phyloP scores from a whole-genome alignment of 1,140 invertebrate species.

The Drosophila subobscura region DNA sequence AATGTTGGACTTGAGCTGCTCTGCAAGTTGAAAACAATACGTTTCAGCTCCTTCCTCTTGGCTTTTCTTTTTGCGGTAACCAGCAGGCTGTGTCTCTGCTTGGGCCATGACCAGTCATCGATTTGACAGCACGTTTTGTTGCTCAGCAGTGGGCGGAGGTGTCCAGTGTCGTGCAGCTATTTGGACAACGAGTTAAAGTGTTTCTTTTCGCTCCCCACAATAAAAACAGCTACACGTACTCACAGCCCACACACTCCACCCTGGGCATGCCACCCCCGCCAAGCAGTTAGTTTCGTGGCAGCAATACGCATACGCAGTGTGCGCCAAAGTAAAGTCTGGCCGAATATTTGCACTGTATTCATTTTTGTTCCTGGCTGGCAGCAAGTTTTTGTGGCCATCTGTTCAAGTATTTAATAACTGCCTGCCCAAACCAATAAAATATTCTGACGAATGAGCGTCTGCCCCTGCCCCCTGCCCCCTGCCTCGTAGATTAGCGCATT shows the following conservation, averaged over 20 bases:
- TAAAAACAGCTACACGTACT: constrained; percentile 76
- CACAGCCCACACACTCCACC: not conserved
- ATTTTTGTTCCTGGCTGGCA: constrained; percentile 52
- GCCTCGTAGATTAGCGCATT: constrained; percentile 50
- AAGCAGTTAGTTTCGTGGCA: constrained; percentile 58
- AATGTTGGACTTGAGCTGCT: no score
- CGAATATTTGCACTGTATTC: constrained; percentile 56
- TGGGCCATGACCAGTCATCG: constrained; percentile 32
- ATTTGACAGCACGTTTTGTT: constrained; percentile 44
- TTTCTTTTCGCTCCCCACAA: constrained; percentile 73
- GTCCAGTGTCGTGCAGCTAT: constrained; percentile 46
- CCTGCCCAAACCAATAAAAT: constrained; percentile 57
- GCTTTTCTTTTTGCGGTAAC: constrained; percentile 18
- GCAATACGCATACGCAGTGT: constrained; percentile 72
- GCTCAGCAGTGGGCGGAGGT: constrained; percentile 20
- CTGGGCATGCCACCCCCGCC: constrained; percentile 1
- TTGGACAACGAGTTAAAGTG: constrained; percentile 72
- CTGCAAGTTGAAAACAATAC: not conserved
- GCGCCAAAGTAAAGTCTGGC: constrained; percentile 34
- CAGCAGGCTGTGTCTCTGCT: constrained; percentile 9
- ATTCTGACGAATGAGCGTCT: constrained; percentile 26
- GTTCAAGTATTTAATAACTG: constrained; percentile 67
- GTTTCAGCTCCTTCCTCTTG: not conserved
- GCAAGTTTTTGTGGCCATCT: constrained; percentile 54
- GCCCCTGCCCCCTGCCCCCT: constrained; percentile 14